Evolutionary conservation across 2,113 vertebrate species (phyloP), one percentile per base, ranked within the genome.

Genomic region (Rhinopomastus cyanomelas): DNA sequence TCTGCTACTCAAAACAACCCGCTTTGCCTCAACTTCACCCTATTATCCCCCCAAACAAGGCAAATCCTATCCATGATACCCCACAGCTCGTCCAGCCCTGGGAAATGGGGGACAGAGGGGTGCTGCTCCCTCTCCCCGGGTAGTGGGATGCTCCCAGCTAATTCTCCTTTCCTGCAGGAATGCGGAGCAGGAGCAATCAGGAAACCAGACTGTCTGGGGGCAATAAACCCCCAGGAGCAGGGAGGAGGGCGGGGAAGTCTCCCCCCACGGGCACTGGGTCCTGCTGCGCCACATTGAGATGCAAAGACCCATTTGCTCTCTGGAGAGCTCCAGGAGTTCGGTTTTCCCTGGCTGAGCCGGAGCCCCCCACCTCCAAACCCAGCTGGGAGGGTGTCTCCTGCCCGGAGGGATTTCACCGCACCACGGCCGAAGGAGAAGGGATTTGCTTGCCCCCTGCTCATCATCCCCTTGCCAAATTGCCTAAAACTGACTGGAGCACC

Each of bases 221-320:
- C 96, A 96, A 97, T 97, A 97, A 97, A 97, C 55, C 83, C 92
- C 81, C 60, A 16, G 53, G 83, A 96, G 91, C 91, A 87, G 83
- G 87, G 82, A 86, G 39, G 57, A 80, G 73, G 85, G 92, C 27
- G 14, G 39, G n/a, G 67, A 89, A 72, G 46, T 39, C 27, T 84
- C 69, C 66, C 90, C 90, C 81, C 94, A 6, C 1, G 4, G 51
- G 60, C 72, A 14, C 71, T 66, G 74, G 72, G 69, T 84, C 88
- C 96, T 23, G 85, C 95, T 96, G 96, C 85, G 96, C 96, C 19
- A 76, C 94, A 89, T 51, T 84, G 75, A 88, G 32, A 78, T 81
- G 85, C 88, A 81, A 84, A 94, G 65, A 49, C 64, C 66, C 92
- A 37, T 95, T 87, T 94, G 84, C 78, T 91, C 76, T 49, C 60